These are phyloP conservation scores for Bagarius yarrelli DNA, from an alignment of 2,113 vertebrate genomes.

Conservation along the genomic window DNA sequence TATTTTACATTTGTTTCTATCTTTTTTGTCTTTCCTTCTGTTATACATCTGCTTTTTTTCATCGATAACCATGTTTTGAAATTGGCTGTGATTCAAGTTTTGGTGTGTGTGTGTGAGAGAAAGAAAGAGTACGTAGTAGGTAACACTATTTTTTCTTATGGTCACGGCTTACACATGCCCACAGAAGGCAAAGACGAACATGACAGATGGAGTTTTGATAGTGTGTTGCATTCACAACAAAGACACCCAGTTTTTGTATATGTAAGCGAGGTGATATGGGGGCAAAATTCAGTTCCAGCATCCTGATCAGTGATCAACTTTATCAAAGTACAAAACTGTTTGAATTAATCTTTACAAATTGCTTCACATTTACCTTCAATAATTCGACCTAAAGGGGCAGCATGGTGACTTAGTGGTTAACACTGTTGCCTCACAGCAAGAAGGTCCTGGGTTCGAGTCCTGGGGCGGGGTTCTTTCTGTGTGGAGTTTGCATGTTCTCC, in stretches of 20 bases:
- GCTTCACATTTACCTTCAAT: neutral
- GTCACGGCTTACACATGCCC: slow-evolving; percentile 38
- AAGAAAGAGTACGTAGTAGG: slow-evolving; percentile 17
- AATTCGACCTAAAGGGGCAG: too few species aligned
- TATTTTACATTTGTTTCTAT: neutral
- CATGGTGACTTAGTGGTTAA: too few species aligned
- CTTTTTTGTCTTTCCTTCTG: slow-evolving; percentile 8
- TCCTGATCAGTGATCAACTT: neutral
- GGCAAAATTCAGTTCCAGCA: slow-evolving; percentile 28
- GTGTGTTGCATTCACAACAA: slow-evolving; percentile 43
- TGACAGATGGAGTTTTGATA: slow-evolving; percentile 45
- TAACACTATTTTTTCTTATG: slow-evolving; percentile 43
- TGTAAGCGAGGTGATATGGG: slow-evolving; percentile 41
- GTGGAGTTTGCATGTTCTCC: too few species aligned
- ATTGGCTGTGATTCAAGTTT: slow-evolving; percentile 33
- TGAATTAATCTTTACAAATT: neutral
- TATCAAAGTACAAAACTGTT: neutral
- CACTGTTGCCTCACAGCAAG: too few species aligned
- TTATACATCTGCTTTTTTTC: slow-evolving; percentile 25
- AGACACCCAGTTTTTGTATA: slow-evolving; percentile 47
- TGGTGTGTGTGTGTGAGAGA: slow-evolving; percentile 22
- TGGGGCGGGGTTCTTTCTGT: too few species aligned
- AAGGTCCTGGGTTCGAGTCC: too few species aligned
- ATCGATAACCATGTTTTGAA: slow-evolving; percentile 26
- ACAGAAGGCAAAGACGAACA: slow-evolving; percentile 47